Conservation (phyloP, 1,140 invertebrate species). For the Papilio helenus region DNA sequence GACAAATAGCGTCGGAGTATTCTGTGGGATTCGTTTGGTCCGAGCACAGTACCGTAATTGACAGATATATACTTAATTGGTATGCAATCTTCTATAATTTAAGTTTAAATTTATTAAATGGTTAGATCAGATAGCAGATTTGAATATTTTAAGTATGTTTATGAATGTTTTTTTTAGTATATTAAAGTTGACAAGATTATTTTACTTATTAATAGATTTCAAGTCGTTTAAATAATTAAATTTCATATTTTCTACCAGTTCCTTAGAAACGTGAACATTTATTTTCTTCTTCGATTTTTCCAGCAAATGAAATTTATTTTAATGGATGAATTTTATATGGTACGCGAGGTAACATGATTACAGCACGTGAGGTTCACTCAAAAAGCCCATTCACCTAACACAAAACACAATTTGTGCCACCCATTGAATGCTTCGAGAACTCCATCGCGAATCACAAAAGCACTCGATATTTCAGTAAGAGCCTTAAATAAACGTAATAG, state of each 20-base stretch:
- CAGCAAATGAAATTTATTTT: not conserved
- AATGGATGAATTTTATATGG: not conserved
- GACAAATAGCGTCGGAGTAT: conserved; percentile 54
- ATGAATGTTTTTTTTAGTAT: too few relatives aligned
- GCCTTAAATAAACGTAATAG: conserved; percentile 41
- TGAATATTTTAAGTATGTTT: too few relatives aligned
- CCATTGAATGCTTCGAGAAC: conserved; percentile 9
- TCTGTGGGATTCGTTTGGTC: conserved; percentile 44
- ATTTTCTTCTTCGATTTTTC: not conserved
- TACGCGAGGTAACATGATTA: conserved; percentile 8
- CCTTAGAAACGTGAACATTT: not conserved
- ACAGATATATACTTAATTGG: conserved; percentile 18
- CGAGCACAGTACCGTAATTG: not conserved
- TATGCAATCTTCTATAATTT: not conserved
- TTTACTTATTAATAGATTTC: too few relatives aligned
- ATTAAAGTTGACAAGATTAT: too few relatives aligned
- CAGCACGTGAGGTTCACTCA: not conserved
- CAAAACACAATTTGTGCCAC: conserved; percentile 16
- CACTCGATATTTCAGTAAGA: conserved; percentile 38
- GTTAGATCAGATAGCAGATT: not conserved
- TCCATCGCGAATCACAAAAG: conserved; percentile 33
- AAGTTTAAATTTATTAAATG: not conserved
- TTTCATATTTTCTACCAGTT: too few relatives aligned
- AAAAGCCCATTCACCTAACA: conserved; percentile 21
- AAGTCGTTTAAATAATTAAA: too few relatives aligned